phyloP scores from a whole-genome alignment of 2,113 vertebrate genomes.

The Spheniscus mendiculus region DNA sequence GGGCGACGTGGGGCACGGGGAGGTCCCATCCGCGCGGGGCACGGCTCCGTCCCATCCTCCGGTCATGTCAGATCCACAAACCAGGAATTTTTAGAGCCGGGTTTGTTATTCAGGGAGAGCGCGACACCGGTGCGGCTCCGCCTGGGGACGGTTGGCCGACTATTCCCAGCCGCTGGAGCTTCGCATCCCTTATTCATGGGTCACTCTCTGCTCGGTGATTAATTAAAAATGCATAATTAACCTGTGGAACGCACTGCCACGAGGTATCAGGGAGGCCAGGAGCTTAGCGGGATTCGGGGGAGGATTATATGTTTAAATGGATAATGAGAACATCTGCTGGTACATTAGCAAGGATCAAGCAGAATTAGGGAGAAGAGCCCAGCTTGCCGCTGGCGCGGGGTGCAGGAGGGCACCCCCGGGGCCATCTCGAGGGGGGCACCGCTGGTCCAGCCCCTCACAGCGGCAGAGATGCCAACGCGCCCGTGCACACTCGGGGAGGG shows the following conservation, averaged over 20 bases:
- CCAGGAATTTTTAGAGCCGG: neutral
- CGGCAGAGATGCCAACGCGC: accelerated
- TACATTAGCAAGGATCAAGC: constrained; percentile 55
- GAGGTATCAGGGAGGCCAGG: constrained; percentile 37
- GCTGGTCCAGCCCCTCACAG: neutral
- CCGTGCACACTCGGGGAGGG: accelerated
- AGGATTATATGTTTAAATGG: constrained; percentile 66
- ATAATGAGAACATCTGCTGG: constrained; percentile 67
- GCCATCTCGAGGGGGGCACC: neutral
- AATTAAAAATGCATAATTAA: constrained; percentile 58
- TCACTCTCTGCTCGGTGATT: neutral
- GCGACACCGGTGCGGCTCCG: accelerated
- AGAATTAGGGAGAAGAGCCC: constrained; percentile 49
- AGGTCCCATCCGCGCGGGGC: neutral
- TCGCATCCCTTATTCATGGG: neutral
- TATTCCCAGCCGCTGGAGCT: neutral
- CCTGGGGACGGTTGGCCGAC: neutral
- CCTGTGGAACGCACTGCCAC: constrained; percentile 52
- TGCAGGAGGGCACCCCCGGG: neutral
- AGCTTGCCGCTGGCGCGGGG: accelerated
- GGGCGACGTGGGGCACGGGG: accelerated
- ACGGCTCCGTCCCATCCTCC: neutral
- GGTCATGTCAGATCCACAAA: neutral
- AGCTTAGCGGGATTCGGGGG: constrained; percentile 42
- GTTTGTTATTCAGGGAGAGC: neutral